phyloP scores from a whole-genome alignment of 2,113 vertebrate species.

The Daubentonia madagascariensis region DNA sequence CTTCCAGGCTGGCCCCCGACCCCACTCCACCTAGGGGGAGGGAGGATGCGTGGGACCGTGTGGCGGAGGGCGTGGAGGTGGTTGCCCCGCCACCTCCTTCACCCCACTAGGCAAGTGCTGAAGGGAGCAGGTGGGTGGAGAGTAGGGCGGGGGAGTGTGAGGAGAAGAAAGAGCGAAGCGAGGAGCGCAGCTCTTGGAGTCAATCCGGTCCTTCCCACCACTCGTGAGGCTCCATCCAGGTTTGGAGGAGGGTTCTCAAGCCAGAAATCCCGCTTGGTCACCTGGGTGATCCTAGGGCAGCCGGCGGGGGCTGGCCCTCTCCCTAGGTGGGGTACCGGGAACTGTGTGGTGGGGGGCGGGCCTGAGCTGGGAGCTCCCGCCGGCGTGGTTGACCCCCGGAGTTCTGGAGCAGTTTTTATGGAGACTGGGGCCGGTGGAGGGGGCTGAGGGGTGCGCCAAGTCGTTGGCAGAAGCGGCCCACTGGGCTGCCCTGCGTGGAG shows the following conservation, averaged over 20 bases:
- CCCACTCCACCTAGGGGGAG: neutral
- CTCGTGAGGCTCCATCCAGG: neutral
- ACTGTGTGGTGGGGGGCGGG: neutral
- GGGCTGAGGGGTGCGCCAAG: too few relatives aligned
- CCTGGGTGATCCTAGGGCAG: neutral
- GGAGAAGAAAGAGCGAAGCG: neutral
- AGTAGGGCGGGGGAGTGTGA: neutral
- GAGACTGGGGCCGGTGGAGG: neutral
- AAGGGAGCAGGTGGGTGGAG: neutral
- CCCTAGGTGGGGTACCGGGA: neutral
- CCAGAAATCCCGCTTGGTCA: neutral
- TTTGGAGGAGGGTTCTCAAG: neutral
- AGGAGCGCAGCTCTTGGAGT: neutral
- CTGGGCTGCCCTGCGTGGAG: neutral
- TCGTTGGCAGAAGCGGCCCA: neutral
- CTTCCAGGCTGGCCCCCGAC: neutral
- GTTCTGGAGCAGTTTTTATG: neutral
- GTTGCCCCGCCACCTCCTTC: neutral
- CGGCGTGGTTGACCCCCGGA: fast-evolving
- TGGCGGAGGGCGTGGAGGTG: neutral
- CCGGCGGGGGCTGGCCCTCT: neutral
- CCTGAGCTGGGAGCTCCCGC: neutral
- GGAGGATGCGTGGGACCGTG: neutral
- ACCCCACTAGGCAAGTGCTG: neutral
- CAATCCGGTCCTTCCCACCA: neutral